phyloP scores from a whole-genome alignment of 2,797 vertebrate genomes.

The Hypotaenidia okinawae region DNA sequence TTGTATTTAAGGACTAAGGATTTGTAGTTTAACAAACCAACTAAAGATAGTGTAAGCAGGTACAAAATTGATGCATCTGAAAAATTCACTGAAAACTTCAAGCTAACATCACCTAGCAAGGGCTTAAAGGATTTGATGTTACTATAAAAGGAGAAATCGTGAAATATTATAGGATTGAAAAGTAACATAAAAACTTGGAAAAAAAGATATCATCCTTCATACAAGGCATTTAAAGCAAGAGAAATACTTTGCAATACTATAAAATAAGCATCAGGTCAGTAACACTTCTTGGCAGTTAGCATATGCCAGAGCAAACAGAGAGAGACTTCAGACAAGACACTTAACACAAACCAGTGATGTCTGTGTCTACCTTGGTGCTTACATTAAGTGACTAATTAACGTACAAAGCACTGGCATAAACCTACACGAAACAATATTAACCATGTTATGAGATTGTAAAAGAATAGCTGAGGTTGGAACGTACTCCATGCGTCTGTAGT shows the following conservation, averaged over 20 bases:
- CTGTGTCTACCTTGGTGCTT: neutral
- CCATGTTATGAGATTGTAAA: neutral
- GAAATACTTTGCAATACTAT: neutral
- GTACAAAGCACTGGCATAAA: neutral
- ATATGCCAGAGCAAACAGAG: neutral
- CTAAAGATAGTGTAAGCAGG: neutral
- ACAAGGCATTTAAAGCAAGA: conserved; percentile 2
- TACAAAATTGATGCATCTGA: neutral
- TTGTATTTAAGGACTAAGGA: neutral
- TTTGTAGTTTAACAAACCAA: neutral
- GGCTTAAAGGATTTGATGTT: neutral
- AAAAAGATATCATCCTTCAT: neutral
- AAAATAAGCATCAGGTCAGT: neutral
- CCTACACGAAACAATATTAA: neutral
- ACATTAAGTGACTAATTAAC: neutral
- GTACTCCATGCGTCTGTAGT: neutral
- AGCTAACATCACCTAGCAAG: neutral
- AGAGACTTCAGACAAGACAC: neutral
- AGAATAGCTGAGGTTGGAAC: neutral
- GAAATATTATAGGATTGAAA: neutral
- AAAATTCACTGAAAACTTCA: neutral
- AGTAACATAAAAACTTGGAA: neutral
- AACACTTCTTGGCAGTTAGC: neutral
- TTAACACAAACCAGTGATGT: neutral
- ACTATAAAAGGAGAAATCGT: conserved; percentile 8